Percentiles rank a stretch among this genome's conserved stretches.
Conservation (phyloP, 2,888 invertebrate species). For the Diarsia rubi region DNA sequence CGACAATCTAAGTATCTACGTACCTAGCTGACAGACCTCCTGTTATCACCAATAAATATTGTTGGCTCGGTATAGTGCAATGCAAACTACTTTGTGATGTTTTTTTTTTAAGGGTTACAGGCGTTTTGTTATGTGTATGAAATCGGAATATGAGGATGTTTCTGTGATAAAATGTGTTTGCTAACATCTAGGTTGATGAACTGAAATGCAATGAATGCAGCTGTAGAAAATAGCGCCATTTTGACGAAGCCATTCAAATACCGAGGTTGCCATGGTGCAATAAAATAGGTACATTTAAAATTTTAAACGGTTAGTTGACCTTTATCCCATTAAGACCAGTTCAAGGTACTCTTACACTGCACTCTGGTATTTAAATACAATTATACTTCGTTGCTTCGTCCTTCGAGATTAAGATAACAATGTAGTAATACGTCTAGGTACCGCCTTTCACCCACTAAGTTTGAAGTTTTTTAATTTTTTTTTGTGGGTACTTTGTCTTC, state of each 20-base stretch:
- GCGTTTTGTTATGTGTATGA: not conserved
- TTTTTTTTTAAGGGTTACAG: not conserved
- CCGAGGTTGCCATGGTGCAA: not conserved
- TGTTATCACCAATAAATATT: not conserved
- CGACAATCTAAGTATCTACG: not conserved
- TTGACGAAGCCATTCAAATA: not conserved
- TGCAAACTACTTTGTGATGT: not conserved
- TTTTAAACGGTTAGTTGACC: not conserved
- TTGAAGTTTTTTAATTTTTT: too few relatives aligned
- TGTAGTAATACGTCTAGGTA: too few relatives aligned
- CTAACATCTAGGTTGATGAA: too few relatives aligned
- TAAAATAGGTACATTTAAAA: not conserved
- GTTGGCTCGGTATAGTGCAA: not conserved
- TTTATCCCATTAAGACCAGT: not conserved
- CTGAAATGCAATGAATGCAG: too few relatives aligned
- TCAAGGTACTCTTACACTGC: not conserved
- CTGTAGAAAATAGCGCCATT: not conserved
- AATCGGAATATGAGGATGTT: not conserved
- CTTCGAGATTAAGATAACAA: too few relatives aligned
- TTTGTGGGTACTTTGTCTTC: too few relatives aligned
- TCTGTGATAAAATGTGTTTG: not conserved
- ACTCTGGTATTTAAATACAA: not conserved
- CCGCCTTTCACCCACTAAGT: too few relatives aligned
- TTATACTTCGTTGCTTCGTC: too few relatives aligned
- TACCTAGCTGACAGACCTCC: not conserved